Base-by-base conservation (phyloP, 2,888 invertebrate genomes). In the Clepsis dumicolana region DNA sequence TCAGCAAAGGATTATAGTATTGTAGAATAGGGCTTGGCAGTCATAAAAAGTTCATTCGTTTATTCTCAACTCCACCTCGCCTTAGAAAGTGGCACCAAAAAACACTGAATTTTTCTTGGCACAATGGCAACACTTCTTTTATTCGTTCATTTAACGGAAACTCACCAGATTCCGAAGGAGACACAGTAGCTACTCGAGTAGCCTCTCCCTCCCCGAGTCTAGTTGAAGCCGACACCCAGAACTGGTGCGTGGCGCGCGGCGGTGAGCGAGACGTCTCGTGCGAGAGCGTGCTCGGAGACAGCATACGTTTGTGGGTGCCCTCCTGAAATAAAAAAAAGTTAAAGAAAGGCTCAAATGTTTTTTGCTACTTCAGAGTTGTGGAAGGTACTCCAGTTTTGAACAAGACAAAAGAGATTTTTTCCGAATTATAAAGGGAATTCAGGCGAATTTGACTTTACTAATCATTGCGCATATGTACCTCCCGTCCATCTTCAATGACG, bases 181-280 rank as follows among this genome's bases (percentile, higher is more conserved):
- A 94, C 38, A 97, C 96, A 2, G 96, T 96, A 50, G 96, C 96
- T 10, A 97, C 96, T 66, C 96, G 94, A 0, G 97, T 97, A 71
- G 96, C 95, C 76, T 96, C 96, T 8, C 98, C 98, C 88, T 98
- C 98, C 0, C 98, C 98, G 61, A 97, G 95, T 78, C 96, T 95
- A 0, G 98, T 98, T 14, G 96, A 96, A 3, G 98, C 97, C 0
- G 94, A 94, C 32, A 94, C 90, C 95, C 95, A 95, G 81, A 96
- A 96, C 82, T 97, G 96, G 80, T 96, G 95, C 0, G 96, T 96
- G 24, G 96, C 96, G 54, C 95, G 94, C 61, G 96, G 96, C 72
- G 96, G 96, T 2, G 96, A 94, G 44, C 96, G 90, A 14, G 95
- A 94, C 0, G 96, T 96, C 87, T 97, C 97, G 78, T 96, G 96